Percentiles rank a stretch among this genome's conserved stretches.
Evolutionary conservation across 2,113 vertebrate species (phyloP).

Genomic region (Pampusana beccarii): DNA sequence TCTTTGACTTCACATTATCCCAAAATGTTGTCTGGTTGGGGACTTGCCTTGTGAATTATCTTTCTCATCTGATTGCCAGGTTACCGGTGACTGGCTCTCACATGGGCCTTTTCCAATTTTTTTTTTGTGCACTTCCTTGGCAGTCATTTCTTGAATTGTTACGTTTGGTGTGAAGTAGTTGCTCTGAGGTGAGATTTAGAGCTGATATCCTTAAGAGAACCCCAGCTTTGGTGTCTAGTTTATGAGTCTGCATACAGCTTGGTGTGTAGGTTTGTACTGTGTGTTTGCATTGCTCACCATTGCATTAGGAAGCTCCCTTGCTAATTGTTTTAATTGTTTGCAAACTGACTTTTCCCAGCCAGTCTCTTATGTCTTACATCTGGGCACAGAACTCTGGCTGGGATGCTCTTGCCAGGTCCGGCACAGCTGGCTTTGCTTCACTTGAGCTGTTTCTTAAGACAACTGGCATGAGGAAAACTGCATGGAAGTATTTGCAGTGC

Average conservation of each 20-base stretch:
- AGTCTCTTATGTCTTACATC: neutral
- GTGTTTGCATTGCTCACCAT: neutral
- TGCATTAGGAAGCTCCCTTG: neutral
- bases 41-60: neutral
- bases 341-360: neutral
- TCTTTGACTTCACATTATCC: neutral
- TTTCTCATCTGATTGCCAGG: neutral
- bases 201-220: neutral
- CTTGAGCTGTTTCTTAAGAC: constrained; percentile 22
- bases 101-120: neutral
- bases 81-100: neutral
- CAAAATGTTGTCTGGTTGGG: neutral
- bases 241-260: rapidly evolving
- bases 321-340: constrained; percentile 25
- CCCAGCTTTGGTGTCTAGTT: neutral
- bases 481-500: neutral
- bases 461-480: neutral
- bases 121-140: neutral
- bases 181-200: neutral
- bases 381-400: neutral
- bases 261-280: neutral
- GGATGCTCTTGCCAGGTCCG: constrained; percentile 19
- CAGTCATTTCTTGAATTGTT: neutral
- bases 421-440: constrained; percentile 23
- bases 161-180: neutral